Evolutionary conservation across 2,113 vertebrate species (phyloP).

Genomic region (Anarrhichthys ocellatus): DNA sequence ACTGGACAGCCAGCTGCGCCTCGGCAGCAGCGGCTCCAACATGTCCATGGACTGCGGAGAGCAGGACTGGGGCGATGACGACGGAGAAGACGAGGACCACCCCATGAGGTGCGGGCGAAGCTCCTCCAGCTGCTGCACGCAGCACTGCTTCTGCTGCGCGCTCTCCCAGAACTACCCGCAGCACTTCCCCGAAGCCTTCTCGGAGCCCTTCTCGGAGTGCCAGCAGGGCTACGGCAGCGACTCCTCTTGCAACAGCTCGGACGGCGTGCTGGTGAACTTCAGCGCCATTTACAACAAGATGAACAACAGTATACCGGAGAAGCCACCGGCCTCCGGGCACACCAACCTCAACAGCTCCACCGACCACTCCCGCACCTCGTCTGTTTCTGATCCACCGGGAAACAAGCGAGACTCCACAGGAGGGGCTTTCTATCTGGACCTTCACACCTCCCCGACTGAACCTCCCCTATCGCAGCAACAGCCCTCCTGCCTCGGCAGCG

Average conservation of each 20-base stretch:
- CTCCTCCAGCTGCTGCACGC: conserved; percentile 76
- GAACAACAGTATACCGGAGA: conserved; percentile 85
- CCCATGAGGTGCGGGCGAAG: conserved; percentile 77
- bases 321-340: conserved; percentile 65
- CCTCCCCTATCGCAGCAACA: conserved; percentile 74
- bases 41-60: conserved; percentile 90
- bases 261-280: conserved; percentile 95
- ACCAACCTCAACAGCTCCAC: conserved; percentile 90
- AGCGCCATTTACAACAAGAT: conserved; percentile 95
- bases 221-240: conserved; percentile 92
- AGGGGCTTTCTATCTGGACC: conserved; percentile 93
- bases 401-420: conserved; percentile 13
- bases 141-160: conserved; percentile 86
- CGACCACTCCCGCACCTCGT: conserved; percentile 87
- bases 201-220: conserved; percentile 85
- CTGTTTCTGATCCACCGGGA: conserved; percentile 81
- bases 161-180: conserved; percentile 86
- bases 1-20: conserved; percentile 82
- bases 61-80: conserved; percentile 91
- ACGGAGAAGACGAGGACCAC: conserved; percentile 81
- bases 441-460: conserved; percentile 92
- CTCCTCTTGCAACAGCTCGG: conserved; percentile 96
- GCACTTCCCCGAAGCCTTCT: conserved; percentile 72
- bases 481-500: conserved; percentile 65
- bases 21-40: conserved; percentile 87